Percentiles rank a stretch among this genome's conserved stretches.
Conservation (phyloP, 2,888 invertebrate species). For the Lysandra coridon region DNA sequence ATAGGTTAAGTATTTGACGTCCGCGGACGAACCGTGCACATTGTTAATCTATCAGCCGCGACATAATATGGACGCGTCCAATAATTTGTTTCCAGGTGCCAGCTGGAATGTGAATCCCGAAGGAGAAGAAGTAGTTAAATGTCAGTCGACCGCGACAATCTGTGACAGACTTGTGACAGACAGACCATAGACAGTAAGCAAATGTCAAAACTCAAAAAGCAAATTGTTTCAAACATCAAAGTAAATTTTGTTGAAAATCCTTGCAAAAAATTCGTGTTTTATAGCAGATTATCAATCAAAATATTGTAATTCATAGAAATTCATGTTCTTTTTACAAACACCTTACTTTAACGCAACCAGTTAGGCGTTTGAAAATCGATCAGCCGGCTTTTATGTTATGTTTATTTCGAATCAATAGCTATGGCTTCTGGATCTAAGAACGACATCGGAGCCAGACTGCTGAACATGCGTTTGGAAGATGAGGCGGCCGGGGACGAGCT, state of each 20-base stretch:
- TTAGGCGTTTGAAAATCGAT: conserved; percentile 17
- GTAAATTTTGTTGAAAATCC: conserved; percentile 16
- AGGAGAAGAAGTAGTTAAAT: neutral
- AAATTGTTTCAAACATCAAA: conserved; percentile 24
- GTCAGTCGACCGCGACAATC: neutral
- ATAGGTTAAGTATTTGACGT: no score
- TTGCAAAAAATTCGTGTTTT: neutral
- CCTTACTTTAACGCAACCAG: neutral
- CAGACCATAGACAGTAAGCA: neutral
- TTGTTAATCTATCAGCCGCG: no score
- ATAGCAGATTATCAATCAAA: neutral
- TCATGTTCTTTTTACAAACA: conserved; percentile 1
- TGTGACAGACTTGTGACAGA: no score
- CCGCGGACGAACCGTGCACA: no score
- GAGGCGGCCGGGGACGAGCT: conserved; percentile 61
- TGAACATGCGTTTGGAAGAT: conserved; percentile 64
- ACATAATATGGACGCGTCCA: no score
- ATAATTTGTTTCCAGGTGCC: no score
- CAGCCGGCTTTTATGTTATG: conserved; percentile 35
- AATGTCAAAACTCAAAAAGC: conserved; percentile 7
- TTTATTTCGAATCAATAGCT: conserved; percentile 38
- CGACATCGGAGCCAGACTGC: conserved; percentile 65
- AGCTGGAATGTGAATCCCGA: no score
- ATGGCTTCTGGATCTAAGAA: conserved; percentile 74
- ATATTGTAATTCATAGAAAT: neutral